Percentiles rank a stretch among this genome's conserved stretches.
These are phyloP conservation scores for Drosophila sp. DNA, from an alignment of 1,140 invertebrate genomes.

Conservation along the genomic window DNA sequence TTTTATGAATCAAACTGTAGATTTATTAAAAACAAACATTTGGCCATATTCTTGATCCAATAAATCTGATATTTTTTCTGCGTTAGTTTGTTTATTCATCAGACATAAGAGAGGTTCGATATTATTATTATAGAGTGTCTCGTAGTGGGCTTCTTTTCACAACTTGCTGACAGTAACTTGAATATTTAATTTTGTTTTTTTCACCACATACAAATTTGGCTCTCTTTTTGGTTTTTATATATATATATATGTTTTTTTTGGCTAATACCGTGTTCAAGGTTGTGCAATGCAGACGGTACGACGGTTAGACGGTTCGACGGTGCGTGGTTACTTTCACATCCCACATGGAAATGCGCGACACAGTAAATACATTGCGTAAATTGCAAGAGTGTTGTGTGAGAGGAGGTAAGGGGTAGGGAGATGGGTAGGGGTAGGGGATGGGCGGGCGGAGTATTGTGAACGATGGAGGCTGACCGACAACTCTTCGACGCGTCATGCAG, in stretches of 20 bases:
- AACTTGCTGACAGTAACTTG: background rate
- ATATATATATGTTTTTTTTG: slow-evolving; percentile 12
- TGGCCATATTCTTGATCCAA: too few species aligned
- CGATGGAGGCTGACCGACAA: slow-evolving; percentile 53
- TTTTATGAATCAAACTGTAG: background rate
- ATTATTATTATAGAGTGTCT: background rate
- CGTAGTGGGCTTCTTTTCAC: background rate
- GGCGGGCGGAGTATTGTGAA: background rate
- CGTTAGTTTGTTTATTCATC: too few species aligned
- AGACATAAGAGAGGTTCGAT: too few species aligned
- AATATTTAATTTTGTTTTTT: background rate
- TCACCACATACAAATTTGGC: slow-evolving; percentile 17
- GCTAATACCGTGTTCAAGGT: slow-evolving; percentile 46
- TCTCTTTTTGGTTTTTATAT: background rate
- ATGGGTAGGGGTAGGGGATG: background rate
- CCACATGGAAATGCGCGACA: slow-evolving; percentile 52
- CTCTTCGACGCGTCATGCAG: slow-evolving; percentile 33
- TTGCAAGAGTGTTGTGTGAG: background rate
- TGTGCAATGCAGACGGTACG: slow-evolving; percentile 19
- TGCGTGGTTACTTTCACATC: slow-evolving; percentile 31
- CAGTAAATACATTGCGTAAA: slow-evolving; percentile 25
- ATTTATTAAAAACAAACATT: background rate
- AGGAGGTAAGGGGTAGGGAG: slow-evolving; percentile 3
- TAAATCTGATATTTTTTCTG: too few species aligned
- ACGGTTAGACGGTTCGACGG: too few species aligned